Evolutionary conservation across 2,797 vertebrate genomes (phyloP).

Genomic region (Falco naumanni): DNA sequence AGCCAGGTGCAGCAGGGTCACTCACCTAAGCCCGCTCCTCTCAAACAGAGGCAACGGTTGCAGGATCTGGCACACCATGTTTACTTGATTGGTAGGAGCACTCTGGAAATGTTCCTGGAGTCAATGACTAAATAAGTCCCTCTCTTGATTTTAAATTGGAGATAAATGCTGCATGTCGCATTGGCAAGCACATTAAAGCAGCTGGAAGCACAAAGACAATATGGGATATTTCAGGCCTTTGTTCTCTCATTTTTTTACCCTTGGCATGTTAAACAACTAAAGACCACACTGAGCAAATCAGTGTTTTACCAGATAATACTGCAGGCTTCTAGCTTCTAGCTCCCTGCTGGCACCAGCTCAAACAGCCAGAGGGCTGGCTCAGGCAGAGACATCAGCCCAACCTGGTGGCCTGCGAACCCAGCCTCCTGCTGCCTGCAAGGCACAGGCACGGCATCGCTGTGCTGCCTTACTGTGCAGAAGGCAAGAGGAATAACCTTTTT

Average conservation of each 20-base stretch:
- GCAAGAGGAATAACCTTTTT: not conserved
- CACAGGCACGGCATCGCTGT: not conserved
- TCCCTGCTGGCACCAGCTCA: not conserved
- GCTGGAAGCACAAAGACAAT: constrained; percentile 42
- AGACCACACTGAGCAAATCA: not conserved
- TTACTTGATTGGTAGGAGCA: not conserved
- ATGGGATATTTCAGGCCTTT: not conserved
- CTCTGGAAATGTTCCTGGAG: constrained; percentile 30
- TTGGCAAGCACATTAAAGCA: constrained; percentile 31
- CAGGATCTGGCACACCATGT: not conserved
- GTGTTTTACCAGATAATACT: not conserved
- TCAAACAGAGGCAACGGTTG: not conserved
- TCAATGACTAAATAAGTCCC: constrained; percentile 41
- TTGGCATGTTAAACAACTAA: constrained; percentile 22
- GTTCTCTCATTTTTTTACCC: constrained; percentile 7
- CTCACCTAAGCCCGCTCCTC: not conserved
- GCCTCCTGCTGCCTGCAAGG: not conserved
- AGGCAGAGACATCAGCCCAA: not conserved
- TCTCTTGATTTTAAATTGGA: constrained; percentile 44
- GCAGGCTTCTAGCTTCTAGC: not conserved
- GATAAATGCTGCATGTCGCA: not conserved
- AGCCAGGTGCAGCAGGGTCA: not conserved
- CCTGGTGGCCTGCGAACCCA: not conserved
- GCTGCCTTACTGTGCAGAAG: not conserved
- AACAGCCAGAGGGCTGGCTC: not conserved